Evolutionary conservation across 2,797 vertebrate genomes (phyloP).

Genomic region (Craterocephalus amniculus): DNA sequence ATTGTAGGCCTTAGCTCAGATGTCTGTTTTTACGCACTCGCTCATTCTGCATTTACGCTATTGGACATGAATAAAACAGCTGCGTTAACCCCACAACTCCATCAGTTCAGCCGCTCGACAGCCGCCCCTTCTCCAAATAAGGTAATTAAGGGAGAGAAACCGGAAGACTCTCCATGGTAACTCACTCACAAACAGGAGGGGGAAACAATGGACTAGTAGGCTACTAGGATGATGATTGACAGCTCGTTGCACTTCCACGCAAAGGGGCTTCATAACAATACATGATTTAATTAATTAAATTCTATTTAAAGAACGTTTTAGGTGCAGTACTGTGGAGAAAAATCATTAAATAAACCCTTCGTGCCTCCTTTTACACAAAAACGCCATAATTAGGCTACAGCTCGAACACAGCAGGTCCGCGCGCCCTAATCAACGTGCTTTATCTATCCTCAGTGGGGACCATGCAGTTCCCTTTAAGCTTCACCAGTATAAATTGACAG

Average conservation of each 20-base stretch:
- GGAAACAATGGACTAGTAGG: constrained; percentile 58
- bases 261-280: constrained; percentile 17
- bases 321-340: not conserved
- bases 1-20: constrained; percentile 10
- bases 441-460: constrained; percentile 16
- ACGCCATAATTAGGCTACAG: constrained; percentile 9
- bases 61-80: constrained; percentile 20
- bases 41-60: constrained; percentile 15
- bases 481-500: not conserved
- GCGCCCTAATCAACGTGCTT: constrained; percentile 28
- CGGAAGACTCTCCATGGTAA: constrained; percentile 73
- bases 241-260: constrained; percentile 49
- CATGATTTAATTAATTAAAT: not conserved
- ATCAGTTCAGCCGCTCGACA: constrained; percentile 19
- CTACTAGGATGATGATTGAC: constrained; percentile 66
- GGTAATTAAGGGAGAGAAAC: constrained; percentile 49
- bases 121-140: constrained; percentile 60
- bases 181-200: constrained; percentile 60
- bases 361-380: not conserved
- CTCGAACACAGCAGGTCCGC: constrained; percentile 18
- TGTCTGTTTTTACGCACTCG: constrained; percentile 15
- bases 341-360: not conserved
- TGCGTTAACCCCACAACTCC: constrained; percentile 21
- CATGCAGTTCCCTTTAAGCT: constrained; percentile 1
- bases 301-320: not conserved